These are phyloP conservation scores for Ceyx erithaca DNA, from an alignment of 2,797 vertebrate species.

Conservation along the genomic window DNA sequence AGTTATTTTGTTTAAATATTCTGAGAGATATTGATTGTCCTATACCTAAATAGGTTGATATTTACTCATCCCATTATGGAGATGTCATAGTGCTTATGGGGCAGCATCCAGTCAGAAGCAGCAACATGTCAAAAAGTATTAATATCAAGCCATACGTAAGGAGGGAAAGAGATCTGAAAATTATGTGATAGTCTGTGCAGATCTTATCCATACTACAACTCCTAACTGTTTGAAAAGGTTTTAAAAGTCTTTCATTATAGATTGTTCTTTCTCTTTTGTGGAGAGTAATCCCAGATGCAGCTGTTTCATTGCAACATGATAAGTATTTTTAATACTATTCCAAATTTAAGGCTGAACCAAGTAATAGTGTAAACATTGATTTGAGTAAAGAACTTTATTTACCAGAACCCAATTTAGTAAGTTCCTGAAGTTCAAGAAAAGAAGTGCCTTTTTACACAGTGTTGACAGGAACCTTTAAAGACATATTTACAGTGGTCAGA, in stretches of 20 bases:
- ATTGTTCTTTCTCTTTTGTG: background rate
- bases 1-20: background rate
- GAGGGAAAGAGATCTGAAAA: background rate
- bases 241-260: background rate
- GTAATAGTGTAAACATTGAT: background rate
- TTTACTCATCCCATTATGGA: background rate
- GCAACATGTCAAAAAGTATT: background rate
- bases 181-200: background rate
- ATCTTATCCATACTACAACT: background rate
- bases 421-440: background rate
- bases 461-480: background rate
- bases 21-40: accelerated
- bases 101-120: background rate
- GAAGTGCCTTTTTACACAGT: background rate
- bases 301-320: background rate
- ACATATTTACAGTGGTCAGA: background rate
- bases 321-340: background rate
- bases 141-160: background rate
- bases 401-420: background rate
- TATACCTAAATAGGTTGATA: background rate
- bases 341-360: background rate
- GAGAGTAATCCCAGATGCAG: background rate
- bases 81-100: background rate
- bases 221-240: background rate
- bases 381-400: background rate